These are phyloP conservation scores for Furcula furcula DNA, from an alignment of 2,888 invertebrate species.

Conservation along the genomic window DNA sequence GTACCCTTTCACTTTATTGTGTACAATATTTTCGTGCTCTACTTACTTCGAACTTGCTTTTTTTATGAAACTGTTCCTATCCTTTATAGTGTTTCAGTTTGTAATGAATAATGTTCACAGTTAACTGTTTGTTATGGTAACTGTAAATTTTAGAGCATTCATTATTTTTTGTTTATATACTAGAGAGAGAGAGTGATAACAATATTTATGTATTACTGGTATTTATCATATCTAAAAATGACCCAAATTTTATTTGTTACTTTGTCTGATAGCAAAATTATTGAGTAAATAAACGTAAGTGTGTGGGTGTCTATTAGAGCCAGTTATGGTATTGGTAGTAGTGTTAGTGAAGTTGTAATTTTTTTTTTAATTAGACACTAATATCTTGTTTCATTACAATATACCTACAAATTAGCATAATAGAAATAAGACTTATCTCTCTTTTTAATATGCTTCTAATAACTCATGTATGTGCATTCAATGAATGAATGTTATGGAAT, in stretches of 20 bases:
- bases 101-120: background rate
- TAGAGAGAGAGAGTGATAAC: too few species aligned
- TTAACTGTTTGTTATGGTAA: too few species aligned
- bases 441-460: too few species aligned
- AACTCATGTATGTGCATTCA: too few species aligned
- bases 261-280: conserved; percentile 1
- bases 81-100: conserved; percentile 4
- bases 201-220: background rate
- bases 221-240: conserved; percentile 7
- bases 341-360: too few species aligned
- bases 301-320: too few species aligned
- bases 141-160: conserved; percentile 1
- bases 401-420: too few species aligned
- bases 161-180: background rate
- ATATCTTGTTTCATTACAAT: too few species aligned
- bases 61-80: conserved; percentile 24
- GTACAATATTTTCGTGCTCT: conserved; percentile 77
- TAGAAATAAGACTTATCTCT: too few species aligned
- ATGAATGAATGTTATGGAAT: too few species aligned
- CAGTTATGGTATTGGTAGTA: too few species aligned
- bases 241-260: conserved; percentile 14
- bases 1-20: conserved; percentile 79
- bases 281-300: background rate
- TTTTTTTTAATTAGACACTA: too few species aligned
- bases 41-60: conserved; percentile 61